A percentile compares a stretch with the other conserved stretches of the same genome.
Evolutionary conservation across 2,797 vertebrate species (phyloP).

Genomic region (Malacoraja senta): DNA sequence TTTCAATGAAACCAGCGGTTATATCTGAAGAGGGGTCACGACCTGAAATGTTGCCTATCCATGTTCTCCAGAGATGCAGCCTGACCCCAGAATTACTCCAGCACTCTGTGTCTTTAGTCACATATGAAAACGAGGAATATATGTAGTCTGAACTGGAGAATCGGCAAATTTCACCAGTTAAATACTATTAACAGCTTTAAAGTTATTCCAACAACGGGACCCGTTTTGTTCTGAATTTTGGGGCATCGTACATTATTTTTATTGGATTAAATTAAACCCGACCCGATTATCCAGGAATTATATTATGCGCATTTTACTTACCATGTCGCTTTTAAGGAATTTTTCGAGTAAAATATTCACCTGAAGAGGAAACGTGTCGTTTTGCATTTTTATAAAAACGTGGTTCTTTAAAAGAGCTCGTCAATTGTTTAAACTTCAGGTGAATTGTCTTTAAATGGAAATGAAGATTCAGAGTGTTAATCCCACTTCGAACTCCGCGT

Average conservation of each 20-base stretch:
- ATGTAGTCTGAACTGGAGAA: not conserved
- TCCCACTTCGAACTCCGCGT: not conserved
- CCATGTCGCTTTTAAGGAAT: too few relatives aligned
- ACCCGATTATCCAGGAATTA: not conserved
- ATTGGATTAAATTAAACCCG: not conserved
- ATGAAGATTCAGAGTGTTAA: not conserved
- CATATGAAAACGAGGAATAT: not conserved
- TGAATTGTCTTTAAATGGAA: too few relatives aligned
- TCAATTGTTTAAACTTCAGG: not conserved
- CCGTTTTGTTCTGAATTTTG: not conserved
- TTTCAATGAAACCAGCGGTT: not conserved
- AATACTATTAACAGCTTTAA: not conserved
- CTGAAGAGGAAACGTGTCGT: not conserved
- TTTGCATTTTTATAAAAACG: not conserved
- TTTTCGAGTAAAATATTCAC: not conserved
- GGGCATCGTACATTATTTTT: not conserved
- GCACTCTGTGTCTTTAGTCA: too few relatives aligned
- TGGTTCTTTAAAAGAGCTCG: not conserved
- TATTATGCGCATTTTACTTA: not conserved
- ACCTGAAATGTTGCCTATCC: too few relatives aligned
- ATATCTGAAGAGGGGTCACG: not conserved
- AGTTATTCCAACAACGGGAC: not conserved
- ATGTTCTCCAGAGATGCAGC: too few relatives aligned
- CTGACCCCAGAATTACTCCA: too few relatives aligned
- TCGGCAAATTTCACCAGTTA: too few relatives aligned